Base-by-base conservation (phyloP, 2,888 invertebrate species). In the Sminthurinus aureus region DNA sequence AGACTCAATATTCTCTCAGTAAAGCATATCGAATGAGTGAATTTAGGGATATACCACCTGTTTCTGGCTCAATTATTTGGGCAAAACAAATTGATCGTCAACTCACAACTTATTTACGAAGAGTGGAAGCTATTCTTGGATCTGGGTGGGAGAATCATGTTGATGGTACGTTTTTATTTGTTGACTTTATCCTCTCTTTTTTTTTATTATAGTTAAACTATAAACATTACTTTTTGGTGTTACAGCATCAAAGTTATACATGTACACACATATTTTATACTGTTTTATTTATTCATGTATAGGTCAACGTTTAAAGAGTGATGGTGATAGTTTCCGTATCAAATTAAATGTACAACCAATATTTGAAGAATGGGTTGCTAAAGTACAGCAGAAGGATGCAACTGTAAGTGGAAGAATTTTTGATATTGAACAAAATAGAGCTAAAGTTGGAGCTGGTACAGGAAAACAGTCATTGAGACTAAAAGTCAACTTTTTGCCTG, bases 51-150 rank as follows among this genome's bases (percentile, higher is more conserved):
- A 92, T 99, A 88, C 99, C 99, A 6, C 98, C 98, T 0, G 96
- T 99, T 22, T 96, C 99, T 51, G 99, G 99, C 0, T 98, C 97
- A 82, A 99, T 99, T 89, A 97, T 99, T 89, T 99, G 99, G 99
- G 98, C 98, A 4, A 96, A 97, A 89, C 96, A 99, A 92, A 99
- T 99, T 89, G 99, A 99, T 91, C 94, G 98, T 87, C 99, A 99
- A 91, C 93, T 99, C 79, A 97, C 96, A 18, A 96, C 97, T 88
- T 99, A 98, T 91, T 93, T 99, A 90, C 95, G 96, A 90, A 93
- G 99, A 86, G 99, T 99, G 0, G 99, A 99, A 91, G 99, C 99
- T 92, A 99, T 99, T 26, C 93, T 99, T 78, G 98, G 96, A 12
- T 84, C 86, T 11, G 88, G 88, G 0, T 99, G 99, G 99, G 99